A percentile compares a stretch with the other conserved stretches of the same genome.
Conservation (phyloP, 1,140 invertebrate species). For the Drosophila mauritiana region DNA sequence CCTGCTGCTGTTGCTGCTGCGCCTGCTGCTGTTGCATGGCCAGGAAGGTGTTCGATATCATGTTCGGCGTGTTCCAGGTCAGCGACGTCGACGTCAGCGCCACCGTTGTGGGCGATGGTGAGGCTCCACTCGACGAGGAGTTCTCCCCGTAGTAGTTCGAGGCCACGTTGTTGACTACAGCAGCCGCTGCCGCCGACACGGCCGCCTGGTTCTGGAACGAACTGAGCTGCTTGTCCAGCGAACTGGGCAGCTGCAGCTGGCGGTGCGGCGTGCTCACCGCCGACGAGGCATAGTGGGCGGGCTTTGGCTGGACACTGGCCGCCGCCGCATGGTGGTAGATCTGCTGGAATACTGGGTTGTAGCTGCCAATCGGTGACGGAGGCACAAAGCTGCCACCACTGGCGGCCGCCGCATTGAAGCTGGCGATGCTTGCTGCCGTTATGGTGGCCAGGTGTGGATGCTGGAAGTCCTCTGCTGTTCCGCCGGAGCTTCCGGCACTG, state of each 20-base stretch:
- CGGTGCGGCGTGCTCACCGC: conserved; percentile 79
- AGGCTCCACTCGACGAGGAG: conserved; percentile 80
- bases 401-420: conserved; percentile 79
- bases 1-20: conserved; percentile 74
- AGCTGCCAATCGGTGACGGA: conserved; percentile 80
- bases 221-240: conserved; percentile 78
- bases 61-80: conserved; percentile 78
- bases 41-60: conserved; percentile 83
- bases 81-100: conserved; percentile 77
- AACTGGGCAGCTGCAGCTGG: conserved; percentile 76
- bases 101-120: conserved; percentile 79
- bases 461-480: conserved; percentile 79
- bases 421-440: conserved; percentile 75
- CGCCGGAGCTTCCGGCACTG: conserved; percentile 65
- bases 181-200: conserved; percentile 74
- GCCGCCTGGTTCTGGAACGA: conserved; percentile 82
- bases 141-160: conserved; percentile 83
- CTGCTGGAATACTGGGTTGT: conserved; percentile 84
- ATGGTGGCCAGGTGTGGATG: conserved; percentile 79
- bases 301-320: conserved; percentile 79
- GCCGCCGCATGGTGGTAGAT: conserved; percentile 83
- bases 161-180: conserved; percentile 74
- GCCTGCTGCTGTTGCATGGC: conserved; percentile 82
- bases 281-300: conserved; percentile 79
- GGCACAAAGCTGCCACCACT: conserved; percentile 82